Conservation (phyloP, 2,113 vertebrate species). For the Platanista minor region DNA sequence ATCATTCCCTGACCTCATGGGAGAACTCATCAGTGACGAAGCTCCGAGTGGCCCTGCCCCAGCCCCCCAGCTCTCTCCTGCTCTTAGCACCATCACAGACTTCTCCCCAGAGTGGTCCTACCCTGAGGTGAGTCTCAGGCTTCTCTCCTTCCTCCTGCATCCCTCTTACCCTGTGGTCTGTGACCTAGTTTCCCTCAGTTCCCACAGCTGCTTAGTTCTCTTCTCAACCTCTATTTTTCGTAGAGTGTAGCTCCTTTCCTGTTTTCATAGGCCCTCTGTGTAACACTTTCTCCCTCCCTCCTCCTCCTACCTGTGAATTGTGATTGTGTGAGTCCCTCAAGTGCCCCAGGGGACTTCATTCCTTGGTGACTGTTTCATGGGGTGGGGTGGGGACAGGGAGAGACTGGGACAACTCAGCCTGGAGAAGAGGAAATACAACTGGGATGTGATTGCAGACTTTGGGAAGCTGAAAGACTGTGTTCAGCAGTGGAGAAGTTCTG, state of each 20-base stretch:
- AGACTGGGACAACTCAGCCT: neutral
- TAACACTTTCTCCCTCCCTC: neutral
- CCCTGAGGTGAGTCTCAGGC: constrained; percentile 84
- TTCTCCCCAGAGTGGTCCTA: constrained; percentile 95
- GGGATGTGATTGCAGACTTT: neutral
- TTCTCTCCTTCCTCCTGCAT: neutral
- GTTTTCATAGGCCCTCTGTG: neutral
- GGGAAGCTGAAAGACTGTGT: neutral
- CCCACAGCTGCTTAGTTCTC: neutral
- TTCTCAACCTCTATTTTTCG: neutral
- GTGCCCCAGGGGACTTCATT: neutral
- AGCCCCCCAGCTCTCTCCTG: constrained; percentile 32
- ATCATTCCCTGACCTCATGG: constrained; percentile 92
- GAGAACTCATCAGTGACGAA: constrained; percentile 87
- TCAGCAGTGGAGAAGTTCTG: neutral
- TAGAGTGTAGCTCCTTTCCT: neutral
- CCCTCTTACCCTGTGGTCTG: neutral
- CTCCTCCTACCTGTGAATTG: neutral
- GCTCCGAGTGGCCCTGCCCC: constrained; percentile 25
- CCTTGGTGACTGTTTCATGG: neutral
- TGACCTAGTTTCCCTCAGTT: neutral
- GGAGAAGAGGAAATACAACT: neutral
- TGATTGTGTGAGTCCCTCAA: neutral
- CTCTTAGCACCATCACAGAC: constrained; percentile 86
- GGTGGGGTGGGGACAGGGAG: neutral